Conservation (phyloP, 1,140 invertebrate species). For the Drosophila pandora region DNA sequence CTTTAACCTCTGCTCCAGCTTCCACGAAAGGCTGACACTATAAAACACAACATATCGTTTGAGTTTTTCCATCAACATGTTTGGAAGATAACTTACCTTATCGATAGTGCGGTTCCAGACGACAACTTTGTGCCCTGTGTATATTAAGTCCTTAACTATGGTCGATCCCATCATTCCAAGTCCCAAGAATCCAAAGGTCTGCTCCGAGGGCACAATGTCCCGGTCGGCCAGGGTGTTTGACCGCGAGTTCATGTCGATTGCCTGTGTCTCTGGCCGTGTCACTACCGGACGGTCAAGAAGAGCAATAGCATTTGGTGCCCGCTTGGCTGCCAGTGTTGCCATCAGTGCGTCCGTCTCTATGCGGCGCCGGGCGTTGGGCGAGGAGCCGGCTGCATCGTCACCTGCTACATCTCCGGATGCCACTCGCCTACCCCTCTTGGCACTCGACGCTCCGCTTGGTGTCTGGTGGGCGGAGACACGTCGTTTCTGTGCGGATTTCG, state of each 20-base stretch:
- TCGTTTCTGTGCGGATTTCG: constrained; percentile 74
- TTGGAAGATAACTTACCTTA: constrained; percentile 88
- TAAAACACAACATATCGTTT: not conserved
- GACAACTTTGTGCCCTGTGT: constrained; percentile 96
- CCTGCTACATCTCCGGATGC: constrained; percentile 44
- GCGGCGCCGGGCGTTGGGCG: constrained; percentile 47
- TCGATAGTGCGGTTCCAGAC: constrained; percentile 97
- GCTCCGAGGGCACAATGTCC: constrained; percentile 93
- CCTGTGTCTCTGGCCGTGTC: constrained; percentile 87
- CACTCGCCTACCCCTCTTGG: constrained; percentile 51
- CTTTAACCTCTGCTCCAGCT: constrained; percentile 89
- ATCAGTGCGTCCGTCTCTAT: constrained; percentile 58
- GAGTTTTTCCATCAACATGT: no score
- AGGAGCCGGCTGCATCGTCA: constrained; percentile 51
- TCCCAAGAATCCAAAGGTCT: constrained; percentile 97
- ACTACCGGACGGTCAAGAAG: constrained; percentile 77
- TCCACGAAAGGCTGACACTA: constrained; percentile 90
- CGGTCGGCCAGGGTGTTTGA: constrained; percentile 93
- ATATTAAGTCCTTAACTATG: constrained; percentile 97
- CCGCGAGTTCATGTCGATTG: constrained; percentile 90
- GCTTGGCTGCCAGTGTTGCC: constrained; percentile 56
- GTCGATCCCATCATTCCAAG: constrained; percentile 98
- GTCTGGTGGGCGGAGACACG: constrained; percentile 64
- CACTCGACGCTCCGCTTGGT: constrained; percentile 36
- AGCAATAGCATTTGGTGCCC: constrained; percentile 74